phyloP scores from a whole-genome alignment of 2,797 vertebrate species.

The Coluber constrictor region DNA sequence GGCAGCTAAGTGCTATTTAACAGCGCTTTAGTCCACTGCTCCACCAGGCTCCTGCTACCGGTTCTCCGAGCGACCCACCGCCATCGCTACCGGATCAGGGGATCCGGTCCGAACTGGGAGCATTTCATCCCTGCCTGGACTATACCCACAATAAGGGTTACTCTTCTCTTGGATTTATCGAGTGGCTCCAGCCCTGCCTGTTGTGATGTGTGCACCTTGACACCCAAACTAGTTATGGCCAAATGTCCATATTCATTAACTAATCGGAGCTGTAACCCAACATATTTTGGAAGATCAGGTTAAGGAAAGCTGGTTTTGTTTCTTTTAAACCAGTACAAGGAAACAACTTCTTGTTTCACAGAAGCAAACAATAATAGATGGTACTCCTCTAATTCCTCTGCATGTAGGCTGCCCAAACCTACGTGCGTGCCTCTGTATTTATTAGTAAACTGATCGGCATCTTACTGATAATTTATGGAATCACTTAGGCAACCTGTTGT shows the following conservation, averaged over 20 bases:
- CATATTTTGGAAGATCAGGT: not conserved
- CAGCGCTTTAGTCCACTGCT: too few species aligned
- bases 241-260: not conserved
- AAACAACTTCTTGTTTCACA: not conserved
- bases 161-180: not conserved
- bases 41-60: too few species aligned
- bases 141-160: not conserved
- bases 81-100: too few species aligned
- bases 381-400: not conserved
- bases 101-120: too few species aligned
- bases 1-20: too few species aligned
- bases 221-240: not conserved
- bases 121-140: too few species aligned
- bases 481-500: not conserved
- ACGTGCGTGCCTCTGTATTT: not conserved
- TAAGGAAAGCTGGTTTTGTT: not conserved
- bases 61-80: too few species aligned
- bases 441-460: not conserved
- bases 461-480: not conserved
- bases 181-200: not conserved
- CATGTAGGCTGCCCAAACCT: not conserved
- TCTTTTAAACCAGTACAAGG: not conserved
- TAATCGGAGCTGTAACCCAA: not conserved
- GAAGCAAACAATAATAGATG: not conserved
- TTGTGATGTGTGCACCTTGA: not conserved